A percentile compares a stretch with the other conserved stretches of the same genome.
Evolutionary conservation across 2,113 vertebrate genomes (phyloP).

Genomic region (Ceuthmochares aereus): DNA sequence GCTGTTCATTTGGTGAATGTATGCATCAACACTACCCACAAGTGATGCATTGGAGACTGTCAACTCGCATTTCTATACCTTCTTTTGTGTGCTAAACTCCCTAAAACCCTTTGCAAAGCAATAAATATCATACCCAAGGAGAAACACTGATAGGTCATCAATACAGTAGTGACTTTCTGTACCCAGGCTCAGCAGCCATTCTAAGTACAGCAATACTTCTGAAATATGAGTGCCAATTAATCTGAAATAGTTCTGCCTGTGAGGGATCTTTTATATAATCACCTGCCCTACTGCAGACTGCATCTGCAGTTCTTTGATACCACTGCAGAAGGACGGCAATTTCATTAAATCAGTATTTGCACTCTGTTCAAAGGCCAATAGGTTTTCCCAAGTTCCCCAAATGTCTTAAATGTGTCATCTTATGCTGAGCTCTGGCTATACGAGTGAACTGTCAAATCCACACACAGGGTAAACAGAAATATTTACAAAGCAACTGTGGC

Average conservation of each 20-base stretch:
- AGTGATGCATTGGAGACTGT: not conserved
- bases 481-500: not conserved
- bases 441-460: not conserved
- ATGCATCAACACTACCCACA: not conserved
- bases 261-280: not conserved
- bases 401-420: not conserved
- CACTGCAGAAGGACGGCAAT: not conserved
- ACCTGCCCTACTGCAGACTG: not conserved
- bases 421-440: not conserved
- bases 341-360: not conserved
- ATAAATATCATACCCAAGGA: not conserved
- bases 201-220: not conserved
- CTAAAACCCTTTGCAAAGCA: slow-evolving; percentile 14
- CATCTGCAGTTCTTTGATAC: not conserved
- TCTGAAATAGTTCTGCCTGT: not conserved
- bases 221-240: not conserved
- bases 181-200: not conserved
- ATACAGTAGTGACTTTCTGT: not conserved
- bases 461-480: not conserved
- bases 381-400: not conserved
- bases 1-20: not conserved
- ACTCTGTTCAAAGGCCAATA: not conserved
- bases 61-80: slow-evolving; percentile 20
- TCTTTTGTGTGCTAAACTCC: not conserved
- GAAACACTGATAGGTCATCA: not conserved